These are phyloP conservation scores for Valencia hispanica DNA, from an alignment of 2,797 vertebrate species.

Conservation along the genomic window DNA sequence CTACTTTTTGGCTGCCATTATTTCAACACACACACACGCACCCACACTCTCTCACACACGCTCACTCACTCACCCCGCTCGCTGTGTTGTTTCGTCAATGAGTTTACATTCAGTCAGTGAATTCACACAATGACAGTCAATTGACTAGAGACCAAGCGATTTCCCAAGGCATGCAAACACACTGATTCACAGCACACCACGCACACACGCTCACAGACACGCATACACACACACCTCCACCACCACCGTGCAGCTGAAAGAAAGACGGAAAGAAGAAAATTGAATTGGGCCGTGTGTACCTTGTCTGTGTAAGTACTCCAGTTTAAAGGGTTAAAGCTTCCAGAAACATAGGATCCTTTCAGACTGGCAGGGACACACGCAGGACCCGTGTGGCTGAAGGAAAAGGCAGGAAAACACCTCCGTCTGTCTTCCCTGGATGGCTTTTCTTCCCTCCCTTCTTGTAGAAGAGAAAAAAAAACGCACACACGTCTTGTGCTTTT, in stretches of 20 bases:
- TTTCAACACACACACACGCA: conserved; percentile 1
- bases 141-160: conserved; percentile 36
- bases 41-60: neutral
- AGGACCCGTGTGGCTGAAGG: neutral
- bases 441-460: conserved; percentile 29
- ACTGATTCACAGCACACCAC: neutral
- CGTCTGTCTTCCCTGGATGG: conserved; percentile 3
- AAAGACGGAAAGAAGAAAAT: neutral
- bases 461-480: neutral
- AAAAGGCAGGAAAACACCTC: conserved; percentile 22
- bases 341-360: conserved; percentile 61
- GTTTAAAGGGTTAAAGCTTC: conserved; percentile 65
- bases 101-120: conserved; percentile 62
- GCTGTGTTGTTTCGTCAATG: conserved; percentile 46
- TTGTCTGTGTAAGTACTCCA: conserved; percentile 70
- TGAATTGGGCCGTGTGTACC: conserved; percentile 43
- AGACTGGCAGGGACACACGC: conserved; percentile 24
- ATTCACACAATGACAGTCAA: conserved; percentile 51
- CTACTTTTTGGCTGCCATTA: no score
- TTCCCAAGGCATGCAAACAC: neutral
- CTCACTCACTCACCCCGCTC: neutral
- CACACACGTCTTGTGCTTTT: neutral
- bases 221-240: conserved; percentile 9
- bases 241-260: neutral
- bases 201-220: neutral